Evolutionary conservation across 2,888 invertebrate species (phyloP).

Genomic region (Arrhopalites spinosus): DNA sequence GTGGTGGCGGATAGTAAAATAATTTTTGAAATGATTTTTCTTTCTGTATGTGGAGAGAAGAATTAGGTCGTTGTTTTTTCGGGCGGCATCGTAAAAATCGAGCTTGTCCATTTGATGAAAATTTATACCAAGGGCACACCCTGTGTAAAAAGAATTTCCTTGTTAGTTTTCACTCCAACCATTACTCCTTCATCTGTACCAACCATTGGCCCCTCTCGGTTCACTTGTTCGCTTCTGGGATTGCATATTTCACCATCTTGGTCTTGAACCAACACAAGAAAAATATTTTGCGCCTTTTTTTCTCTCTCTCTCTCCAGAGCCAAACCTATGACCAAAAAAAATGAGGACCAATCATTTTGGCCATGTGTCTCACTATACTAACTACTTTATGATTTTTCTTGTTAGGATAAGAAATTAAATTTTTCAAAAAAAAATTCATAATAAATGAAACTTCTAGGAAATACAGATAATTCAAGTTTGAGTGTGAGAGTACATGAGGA

Average conservation of each 20-base stretch:
- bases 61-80: slow-evolving; percentile 25
- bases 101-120: slow-evolving; percentile 42
- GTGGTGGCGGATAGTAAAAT: slow-evolving; percentile 3
- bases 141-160: slow-evolving; percentile 23
- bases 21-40: neutral
- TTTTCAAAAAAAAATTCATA: neutral
- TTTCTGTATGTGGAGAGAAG: neutral
- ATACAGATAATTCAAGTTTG: neutral
- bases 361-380: no score
- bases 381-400: neutral
- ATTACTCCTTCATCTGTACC: no score
- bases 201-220: no score
- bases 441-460: neutral
- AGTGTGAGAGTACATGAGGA: neutral
- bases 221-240: no score
- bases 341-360: no score
- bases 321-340: no score
- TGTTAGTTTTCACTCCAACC: neutral
- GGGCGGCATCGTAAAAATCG: slow-evolving; percentile 39
- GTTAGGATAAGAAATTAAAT: slow-evolving; percentile 1
- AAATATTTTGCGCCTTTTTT: neutral
- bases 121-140: slow-evolving; percentile 42
- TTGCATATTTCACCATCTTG: no score
- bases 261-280: no score
- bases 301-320: no score